A percentile compares a stretch with the other conserved stretches of the same genome.
Evolutionary conservation across 2,888 invertebrate genomes (phyloP).

Genomic region (Drosophila greeni): DNA sequence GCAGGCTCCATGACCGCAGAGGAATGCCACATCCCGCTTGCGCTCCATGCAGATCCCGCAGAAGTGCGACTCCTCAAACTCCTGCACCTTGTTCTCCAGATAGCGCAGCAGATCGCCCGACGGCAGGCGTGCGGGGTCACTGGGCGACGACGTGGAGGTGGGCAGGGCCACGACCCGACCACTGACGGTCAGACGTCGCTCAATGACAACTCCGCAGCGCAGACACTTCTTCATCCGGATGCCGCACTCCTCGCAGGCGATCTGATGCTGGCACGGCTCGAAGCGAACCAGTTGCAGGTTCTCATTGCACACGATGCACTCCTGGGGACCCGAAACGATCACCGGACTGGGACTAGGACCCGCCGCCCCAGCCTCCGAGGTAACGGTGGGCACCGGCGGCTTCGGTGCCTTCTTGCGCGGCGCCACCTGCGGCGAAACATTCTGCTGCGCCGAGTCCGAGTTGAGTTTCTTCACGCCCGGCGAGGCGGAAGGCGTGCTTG

Average conservation of each 20-base stretch:
- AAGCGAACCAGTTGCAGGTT: constrained; percentile 83
- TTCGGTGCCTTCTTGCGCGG: constrained; percentile 72
- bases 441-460: constrained; percentile 54
- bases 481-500: constrained; percentile 43
- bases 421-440: constrained; percentile 64
- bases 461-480: constrained; percentile 71
- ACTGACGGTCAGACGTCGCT: constrained; percentile 80
- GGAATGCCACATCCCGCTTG: constrained; percentile 88
- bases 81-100: constrained; percentile 88
- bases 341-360: constrained; percentile 25
- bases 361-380: constrained; percentile 28
- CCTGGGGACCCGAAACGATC: constrained; percentile 70
- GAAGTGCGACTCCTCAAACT: constrained; percentile 91
- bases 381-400: constrained; percentile 52
- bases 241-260: constrained; percentile 87
- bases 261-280: constrained; percentile 86
- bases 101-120: constrained; percentile 83
- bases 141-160: constrained; percentile 74
- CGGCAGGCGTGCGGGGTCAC: constrained; percentile 80
- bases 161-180: constrained; percentile 77
- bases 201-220: constrained; percentile 83
- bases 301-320: constrained; percentile 87
- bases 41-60: constrained; percentile 94
- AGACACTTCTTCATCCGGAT: constrained; percentile 88
- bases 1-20: constrained; percentile 94